Conservation (phyloP, 1,140 invertebrate species). For the Eriosoma lanigerum region DNA sequence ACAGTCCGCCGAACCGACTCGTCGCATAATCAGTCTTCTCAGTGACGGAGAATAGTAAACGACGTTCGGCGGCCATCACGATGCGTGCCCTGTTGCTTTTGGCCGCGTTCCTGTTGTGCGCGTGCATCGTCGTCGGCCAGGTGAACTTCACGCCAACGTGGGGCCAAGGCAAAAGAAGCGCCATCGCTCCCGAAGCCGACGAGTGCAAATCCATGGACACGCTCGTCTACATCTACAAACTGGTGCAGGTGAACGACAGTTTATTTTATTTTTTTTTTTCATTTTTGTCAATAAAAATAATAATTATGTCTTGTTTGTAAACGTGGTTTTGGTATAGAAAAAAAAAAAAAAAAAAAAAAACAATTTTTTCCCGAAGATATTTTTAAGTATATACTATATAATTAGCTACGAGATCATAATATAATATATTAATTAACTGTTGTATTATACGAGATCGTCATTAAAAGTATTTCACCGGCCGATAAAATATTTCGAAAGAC, state of each 20-base stretch:
- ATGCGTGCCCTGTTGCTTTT: slow-evolving; percentile 34
- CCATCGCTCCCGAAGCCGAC: slow-evolving; percentile 40
- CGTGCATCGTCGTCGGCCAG: slow-evolving; percentile 53
- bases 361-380: too few species aligned
- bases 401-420: too few species aligned
- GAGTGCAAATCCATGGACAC: slow-evolving; percentile 54
- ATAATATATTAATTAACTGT: too few species aligned
- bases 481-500: too few species aligned
- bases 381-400: too few species aligned
- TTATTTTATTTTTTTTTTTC: neutral
- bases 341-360: too few species aligned
- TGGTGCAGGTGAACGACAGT: slow-evolving; percentile 52
- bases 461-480: too few species aligned
- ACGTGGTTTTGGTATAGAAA: too few species aligned
- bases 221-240: slow-evolving; percentile 54
- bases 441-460: too few species aligned
- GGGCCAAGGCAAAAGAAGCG: slow-evolving; percentile 56
- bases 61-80: neutral
- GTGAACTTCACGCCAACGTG: slow-evolving; percentile 57
- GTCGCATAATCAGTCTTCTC: neutral
- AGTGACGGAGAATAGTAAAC: too few species aligned
- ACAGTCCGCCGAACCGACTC: neutral
- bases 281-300: too few species aligned
- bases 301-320: too few species aligned
- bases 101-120: slow-evolving; percentile 37